Evolutionary conservation across 2,888 invertebrate species (phyloP).

Genomic region (Schizotus pectinicornis): DNA sequence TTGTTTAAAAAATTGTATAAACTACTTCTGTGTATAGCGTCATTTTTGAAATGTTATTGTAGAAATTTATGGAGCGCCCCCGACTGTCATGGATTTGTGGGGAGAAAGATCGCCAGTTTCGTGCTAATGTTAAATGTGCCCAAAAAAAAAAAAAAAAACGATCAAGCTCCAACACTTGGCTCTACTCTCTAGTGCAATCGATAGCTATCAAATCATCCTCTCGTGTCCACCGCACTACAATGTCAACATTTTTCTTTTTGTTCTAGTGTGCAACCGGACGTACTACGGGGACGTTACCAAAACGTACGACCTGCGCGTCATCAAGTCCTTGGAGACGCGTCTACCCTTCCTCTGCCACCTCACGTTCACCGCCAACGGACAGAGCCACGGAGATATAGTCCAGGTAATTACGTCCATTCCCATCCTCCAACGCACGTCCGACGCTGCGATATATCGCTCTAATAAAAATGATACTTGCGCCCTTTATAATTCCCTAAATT

Average conservation of each 20-base stretch:
- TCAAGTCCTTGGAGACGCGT: slow-evolving; percentile 74
- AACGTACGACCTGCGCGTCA: slow-evolving; percentile 79
- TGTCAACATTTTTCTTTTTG: slow-evolving; percentile 41
- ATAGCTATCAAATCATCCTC: too few species aligned
- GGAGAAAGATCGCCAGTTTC: too few species aligned
- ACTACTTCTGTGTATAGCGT: too few species aligned
- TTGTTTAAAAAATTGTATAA: too few species aligned
- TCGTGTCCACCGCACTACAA: background rate
- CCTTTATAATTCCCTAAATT: background rate
- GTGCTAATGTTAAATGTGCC: too few species aligned
- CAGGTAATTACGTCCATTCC: slow-evolving; percentile 63
- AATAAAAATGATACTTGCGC: slow-evolving; percentile 2
- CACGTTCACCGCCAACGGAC: slow-evolving; percentile 90
- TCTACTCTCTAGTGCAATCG: too few species aligned
- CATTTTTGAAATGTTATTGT: too few species aligned
- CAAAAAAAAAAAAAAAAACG: too few species aligned
- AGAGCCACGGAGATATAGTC: slow-evolving; percentile 86
- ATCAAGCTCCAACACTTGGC: too few species aligned
- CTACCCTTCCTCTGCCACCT: slow-evolving; percentile 89
- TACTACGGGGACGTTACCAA: slow-evolving; percentile 87
- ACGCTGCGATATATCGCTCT: background rate
- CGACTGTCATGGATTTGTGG: too few species aligned
- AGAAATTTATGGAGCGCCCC: too few species aligned
- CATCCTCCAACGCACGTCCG: background rate
- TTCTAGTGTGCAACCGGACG: slow-evolving; percentile 84